Base-by-base conservation (phyloP, 2,888 invertebrate genomes). In the Dicycla oo region DNA sequence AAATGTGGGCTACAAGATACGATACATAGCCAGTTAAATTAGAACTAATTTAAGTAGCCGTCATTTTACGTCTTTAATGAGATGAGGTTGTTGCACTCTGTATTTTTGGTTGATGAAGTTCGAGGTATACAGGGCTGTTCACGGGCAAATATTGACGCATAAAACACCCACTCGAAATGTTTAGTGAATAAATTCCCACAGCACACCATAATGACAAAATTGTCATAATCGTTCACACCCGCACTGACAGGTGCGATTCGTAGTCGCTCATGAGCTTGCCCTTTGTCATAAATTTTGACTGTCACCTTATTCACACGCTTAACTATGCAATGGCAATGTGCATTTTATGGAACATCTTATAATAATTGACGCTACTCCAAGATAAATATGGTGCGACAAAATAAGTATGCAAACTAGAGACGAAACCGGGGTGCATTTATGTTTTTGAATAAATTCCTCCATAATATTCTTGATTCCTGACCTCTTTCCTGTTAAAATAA, bases 161-260 rank as follows among this genome's bases (percentile, higher is more conserved):
- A 66, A 65, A 70, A 64, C 38, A 73, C 40, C n/a, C 49, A 67
- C 43, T 70, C 23, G 11, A 76, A 64, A 73, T 62, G 30, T 72
- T 43, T 73, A 66, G 76, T 75, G 73, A 76, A 81, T 73, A 83
- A 80, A 81, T 92, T 93, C 93, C 93, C 92, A 93, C 91, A 91
- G 77, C 85, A 74, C 86, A 86, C 83, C 84, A 73, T 90, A 90
- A 91, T 92, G 89, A 89, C 90, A 89, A 89, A 91, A 90, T 88
- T 89, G 87, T 87, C 89, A 88, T 92, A 92, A 91, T 91, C 88
- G 92, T 88, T 90, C 89, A 90, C 89, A 90, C 89, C 85, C 84
- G 85, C 84, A 85, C 81, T 85, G 90, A 91, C 95, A 95, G 95
- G 95, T 95, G 95, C 91, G 92, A 92, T 92, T 89, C 86, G 87